Evolutionary conservation across 2,113 vertebrate species (phyloP), one percentile per base, ranked within the genome.

Genomic region (Hippocampus abdominalis): DNA sequence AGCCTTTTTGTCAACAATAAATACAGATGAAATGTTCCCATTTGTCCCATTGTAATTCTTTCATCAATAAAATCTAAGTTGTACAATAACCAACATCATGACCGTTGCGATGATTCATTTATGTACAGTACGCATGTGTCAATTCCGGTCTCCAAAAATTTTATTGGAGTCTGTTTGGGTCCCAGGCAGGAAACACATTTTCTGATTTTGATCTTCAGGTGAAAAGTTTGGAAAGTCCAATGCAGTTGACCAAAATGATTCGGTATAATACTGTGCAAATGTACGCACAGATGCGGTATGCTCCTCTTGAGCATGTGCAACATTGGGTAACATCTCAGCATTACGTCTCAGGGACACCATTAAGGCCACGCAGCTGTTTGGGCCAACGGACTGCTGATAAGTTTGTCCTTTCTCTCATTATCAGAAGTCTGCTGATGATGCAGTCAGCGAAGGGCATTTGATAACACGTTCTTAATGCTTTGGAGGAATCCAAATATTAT

Each of bases 331-430:
- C 57, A 8, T 54, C 63, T 39, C 23, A 0, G 56, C 32, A 42
- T 64, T 36, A 3, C 60, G 56, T 18, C 40, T 77, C 85, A 83
- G 75, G 89, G 84, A 79, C 75, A 2, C 36, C 0, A 49, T 81
- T 84, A 81, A 84, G 91, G 90, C 65, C 73, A 74, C 73, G 76
- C 83, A 90, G 90, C 89, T 90, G 91, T 76, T 78, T 70, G 10
- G 76, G 67, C 89, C 89, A 89, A 86, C 77, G 69, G 42, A 46
- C 76, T 69, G 69, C 79, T 76, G 87, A 90, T 86, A 87, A 74
- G 29, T 68, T 70, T 25, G 57, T 72, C 59, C 54, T 44, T 72
- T 64, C 39, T 53, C 62, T 66, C 27, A 15, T 63, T 18, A 70
- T 81, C 68, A 18, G 3, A 44, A 60, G 54, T 61, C 2, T 10